A percentile compares a stretch with the other conserved stretches of the same genome.
These are phyloP conservation scores for Pseudococcus longispinus DNA, from an alignment of 2,888 invertebrate genomes.

Conservation along the genomic window DNA sequence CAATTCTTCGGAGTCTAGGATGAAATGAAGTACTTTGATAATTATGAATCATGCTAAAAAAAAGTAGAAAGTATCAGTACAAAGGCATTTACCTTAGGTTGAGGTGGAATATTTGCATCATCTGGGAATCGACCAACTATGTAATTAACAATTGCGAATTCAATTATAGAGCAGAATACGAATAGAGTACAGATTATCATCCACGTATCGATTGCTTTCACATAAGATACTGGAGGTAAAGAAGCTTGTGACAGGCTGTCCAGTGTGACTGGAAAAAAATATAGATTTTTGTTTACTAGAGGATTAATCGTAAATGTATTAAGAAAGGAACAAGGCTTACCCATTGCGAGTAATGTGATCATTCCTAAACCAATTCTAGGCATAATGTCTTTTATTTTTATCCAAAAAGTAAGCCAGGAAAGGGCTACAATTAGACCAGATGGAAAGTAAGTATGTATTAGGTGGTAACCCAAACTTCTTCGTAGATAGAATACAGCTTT, in stretches of 20 bases:
- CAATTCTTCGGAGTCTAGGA: neutral
- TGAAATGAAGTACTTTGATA: neutral
- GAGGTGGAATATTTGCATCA: neutral
- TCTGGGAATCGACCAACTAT: neutral
- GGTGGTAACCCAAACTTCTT: slow-evolving; percentile 42
- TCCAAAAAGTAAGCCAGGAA: slow-evolving; percentile 53
- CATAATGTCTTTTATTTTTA: slow-evolving; percentile 42
- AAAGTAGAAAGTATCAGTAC: too few relatives aligned
- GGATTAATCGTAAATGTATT: too few relatives aligned
- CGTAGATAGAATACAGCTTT: slow-evolving; percentile 4
- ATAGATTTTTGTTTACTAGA: too few relatives aligned
- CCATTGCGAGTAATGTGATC: slow-evolving; percentile 17
- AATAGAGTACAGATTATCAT: slow-evolving; percentile 46
- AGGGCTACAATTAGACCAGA: slow-evolving; percentile 4
- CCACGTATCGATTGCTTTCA: slow-evolving; percentile 49
- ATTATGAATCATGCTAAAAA: too few relatives aligned
- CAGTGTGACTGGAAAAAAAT: slow-evolving; percentile 17
- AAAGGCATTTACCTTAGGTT: neutral
- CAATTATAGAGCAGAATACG: slow-evolving; percentile 43
- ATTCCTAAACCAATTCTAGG: slow-evolving; percentile 43
- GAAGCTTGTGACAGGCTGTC: slow-evolving; percentile 14
- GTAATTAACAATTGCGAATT: slow-evolving; percentile 51
- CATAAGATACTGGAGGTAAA: slow-evolving; percentile 44
- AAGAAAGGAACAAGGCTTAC: neutral
- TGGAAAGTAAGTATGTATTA: slow-evolving; percentile 48